Evolutionary conservation across 2,888 invertebrate species (phyloP).

Genomic region (Holacanthella duospinosa): DNA sequence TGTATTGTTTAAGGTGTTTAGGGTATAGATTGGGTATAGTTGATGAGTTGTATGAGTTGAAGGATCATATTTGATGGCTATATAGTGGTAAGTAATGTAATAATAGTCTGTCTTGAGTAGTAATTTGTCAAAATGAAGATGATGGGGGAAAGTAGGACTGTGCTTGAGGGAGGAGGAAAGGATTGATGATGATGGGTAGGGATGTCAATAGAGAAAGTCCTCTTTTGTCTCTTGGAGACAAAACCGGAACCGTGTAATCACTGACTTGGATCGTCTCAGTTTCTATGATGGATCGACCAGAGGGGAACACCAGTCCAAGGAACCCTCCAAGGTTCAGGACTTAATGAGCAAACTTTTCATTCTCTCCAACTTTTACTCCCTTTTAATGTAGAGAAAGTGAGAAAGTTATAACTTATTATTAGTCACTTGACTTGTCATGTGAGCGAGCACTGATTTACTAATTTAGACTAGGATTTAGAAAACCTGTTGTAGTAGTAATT

Average conservation of each 20-base stretch:
- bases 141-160: neutral
- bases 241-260: neutral
- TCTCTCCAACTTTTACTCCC: neutral
- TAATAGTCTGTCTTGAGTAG: neutral
- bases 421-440: too few relatives aligned
- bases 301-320: neutral
- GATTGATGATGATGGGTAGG: neutral
- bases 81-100: too few relatives aligned
- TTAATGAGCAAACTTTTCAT: neutral
- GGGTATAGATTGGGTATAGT: too few relatives aligned
- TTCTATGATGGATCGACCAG: neutral
- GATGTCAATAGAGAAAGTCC: neutral
- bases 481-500: too few relatives aligned
- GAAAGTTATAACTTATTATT: too few relatives aligned
- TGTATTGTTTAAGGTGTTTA: too few relatives aligned
- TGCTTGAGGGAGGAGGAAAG: neutral
- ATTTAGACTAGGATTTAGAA: too few relatives aligned
- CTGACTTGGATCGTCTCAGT: neutral
- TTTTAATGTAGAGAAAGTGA: neutral
- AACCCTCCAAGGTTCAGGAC: neutral
- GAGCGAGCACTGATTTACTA: too few relatives aligned
- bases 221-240: neutral
- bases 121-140: neutral
- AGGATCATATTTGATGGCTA: too few relatives aligned
- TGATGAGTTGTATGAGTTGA: too few relatives aligned